phyloP scores from a whole-genome alignment of 2,888 invertebrate species.

The Pristionchus mayeri region DNA sequence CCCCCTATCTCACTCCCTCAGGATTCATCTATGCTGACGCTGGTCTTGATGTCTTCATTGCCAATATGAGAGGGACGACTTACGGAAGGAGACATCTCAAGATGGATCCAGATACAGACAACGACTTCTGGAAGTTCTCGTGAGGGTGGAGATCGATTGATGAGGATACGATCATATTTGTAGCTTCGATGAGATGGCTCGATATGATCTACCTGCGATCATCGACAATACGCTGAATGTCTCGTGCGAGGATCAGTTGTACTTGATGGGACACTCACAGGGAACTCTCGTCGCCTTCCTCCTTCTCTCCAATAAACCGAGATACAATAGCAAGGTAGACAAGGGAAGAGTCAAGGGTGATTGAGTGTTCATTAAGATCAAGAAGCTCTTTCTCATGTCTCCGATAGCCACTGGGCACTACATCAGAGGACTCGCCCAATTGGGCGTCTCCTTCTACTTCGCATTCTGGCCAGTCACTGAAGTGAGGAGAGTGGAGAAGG shows the following conservation, averaged over 20 bases:
- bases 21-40: slow-evolving; percentile 5
- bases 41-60: neutral
- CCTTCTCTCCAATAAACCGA: neutral
- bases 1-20: neutral
- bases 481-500: neutral
- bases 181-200: slow-evolving; percentile 4
- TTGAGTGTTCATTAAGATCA: neutral
- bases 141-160: neutral
- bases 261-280: slow-evolving; percentile 22
- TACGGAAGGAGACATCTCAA: slow-evolving; percentile 24
- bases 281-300: slow-evolving; percentile 10
- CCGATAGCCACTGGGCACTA: neutral
- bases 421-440: neutral
- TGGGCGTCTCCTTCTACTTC: neutral
- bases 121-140: slow-evolving; percentile 12
- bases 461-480: neutral
- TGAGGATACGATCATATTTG: neutral
- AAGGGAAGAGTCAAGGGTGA: neutral
- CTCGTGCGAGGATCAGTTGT: neutral
- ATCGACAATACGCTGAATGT: neutral
- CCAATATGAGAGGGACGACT: slow-evolving; percentile 2
- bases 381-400: slow-evolving; percentile 11
- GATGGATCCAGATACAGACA: neutral
- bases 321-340: slow-evolving; percentile 20
- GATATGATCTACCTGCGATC: slow-evolving; percentile 12